Conservation (phyloP, 1,140 invertebrate genomes). For the Caenorhabditis tropicalis region DNA sequence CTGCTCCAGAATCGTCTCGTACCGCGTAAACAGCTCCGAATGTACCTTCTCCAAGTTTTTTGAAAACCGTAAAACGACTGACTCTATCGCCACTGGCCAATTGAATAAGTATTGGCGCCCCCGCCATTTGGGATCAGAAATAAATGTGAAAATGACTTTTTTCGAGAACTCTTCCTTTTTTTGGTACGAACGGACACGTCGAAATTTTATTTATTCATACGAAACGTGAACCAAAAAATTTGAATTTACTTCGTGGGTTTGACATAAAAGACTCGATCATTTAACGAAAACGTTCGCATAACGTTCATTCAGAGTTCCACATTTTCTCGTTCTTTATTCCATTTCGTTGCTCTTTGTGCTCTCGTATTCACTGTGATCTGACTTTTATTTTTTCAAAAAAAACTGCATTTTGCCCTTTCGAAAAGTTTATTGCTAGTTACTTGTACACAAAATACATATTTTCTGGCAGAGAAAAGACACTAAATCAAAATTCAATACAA, state of each 20-base stretch:
- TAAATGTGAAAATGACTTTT: not conserved
- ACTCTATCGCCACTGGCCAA: constrained; percentile 45
- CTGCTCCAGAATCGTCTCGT: constrained; percentile 9
- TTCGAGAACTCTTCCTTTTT: too few relatives aligned
- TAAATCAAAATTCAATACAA: constrained; percentile 28
- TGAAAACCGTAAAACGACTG: constrained; percentile 48
- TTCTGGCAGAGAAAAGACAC: not conserved
- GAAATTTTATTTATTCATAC: too few relatives aligned
- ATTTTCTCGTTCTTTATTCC: too few relatives aligned
- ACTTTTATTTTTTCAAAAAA: not conserved
- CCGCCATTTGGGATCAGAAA: not conserved
- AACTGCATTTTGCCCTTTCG: not conserved
- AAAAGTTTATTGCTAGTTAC: constrained; percentile 30
- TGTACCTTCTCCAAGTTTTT: constrained; percentile 55
- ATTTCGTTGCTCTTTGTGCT: too few relatives aligned
- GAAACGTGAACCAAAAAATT: too few relatives aligned
- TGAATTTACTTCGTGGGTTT: too few relatives aligned
- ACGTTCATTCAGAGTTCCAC: too few relatives aligned
- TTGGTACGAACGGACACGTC: too few relatives aligned
- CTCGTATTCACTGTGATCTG: too few relatives aligned
- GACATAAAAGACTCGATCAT: too few relatives aligned
- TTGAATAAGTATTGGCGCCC: constrained; percentile 23
- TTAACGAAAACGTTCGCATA: too few relatives aligned
- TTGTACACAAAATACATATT: constrained; percentile 31
- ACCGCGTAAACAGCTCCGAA: constrained; percentile 45